Percentiles rank a stretch among this genome's conserved stretches.
Evolutionary conservation across 2,797 vertebrate genomes (phyloP).

Genomic region (Trematomus bernacchii): DNA sequence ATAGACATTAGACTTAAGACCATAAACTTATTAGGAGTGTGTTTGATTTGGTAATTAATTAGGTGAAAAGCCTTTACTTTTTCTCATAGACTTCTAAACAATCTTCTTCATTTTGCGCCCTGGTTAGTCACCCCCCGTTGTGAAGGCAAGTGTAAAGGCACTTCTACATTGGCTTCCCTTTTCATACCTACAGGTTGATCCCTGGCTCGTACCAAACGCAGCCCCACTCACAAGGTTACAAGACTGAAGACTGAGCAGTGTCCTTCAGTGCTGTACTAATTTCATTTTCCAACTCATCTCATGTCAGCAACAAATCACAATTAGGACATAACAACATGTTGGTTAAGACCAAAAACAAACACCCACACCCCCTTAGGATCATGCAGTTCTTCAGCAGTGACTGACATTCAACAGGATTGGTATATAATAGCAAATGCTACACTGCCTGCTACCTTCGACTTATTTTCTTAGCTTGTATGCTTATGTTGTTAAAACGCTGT

Average conservation of each 20-base stretch:
- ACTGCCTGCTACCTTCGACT: slow-evolving; percentile 8
- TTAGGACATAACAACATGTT: not conserved
- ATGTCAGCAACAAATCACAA: slow-evolving; percentile 18
- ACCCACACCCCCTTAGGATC: not conserved
- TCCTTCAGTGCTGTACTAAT: slow-evolving; percentile 1
- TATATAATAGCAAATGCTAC: not conserved
- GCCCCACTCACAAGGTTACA: rapidly evolving
- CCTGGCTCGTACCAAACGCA: not conserved
- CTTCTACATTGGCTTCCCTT: too few species aligned
- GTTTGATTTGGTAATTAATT: too few species aligned
- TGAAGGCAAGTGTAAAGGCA: too few species aligned
- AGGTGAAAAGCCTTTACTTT: too few species aligned
- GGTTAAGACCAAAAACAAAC: slow-evolving; percentile 6
- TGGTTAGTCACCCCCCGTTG: too few species aligned
- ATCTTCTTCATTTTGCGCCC: too few species aligned
- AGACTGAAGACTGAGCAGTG: not conserved
- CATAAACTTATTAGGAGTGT: too few species aligned
- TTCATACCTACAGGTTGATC: too few species aligned
- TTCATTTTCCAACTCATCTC: slow-evolving; percentile 1
- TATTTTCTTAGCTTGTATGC: slow-evolving; percentile 2
- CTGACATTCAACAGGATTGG: slow-evolving; percentile 8
- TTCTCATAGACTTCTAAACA: too few species aligned
- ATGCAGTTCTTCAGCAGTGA: not conserved
- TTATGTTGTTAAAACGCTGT: not conserved
- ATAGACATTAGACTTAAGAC: too few species aligned